phyloP scores from a whole-genome alignment of 2,888 invertebrate species.

The Halictus quadricinctus region DNA sequence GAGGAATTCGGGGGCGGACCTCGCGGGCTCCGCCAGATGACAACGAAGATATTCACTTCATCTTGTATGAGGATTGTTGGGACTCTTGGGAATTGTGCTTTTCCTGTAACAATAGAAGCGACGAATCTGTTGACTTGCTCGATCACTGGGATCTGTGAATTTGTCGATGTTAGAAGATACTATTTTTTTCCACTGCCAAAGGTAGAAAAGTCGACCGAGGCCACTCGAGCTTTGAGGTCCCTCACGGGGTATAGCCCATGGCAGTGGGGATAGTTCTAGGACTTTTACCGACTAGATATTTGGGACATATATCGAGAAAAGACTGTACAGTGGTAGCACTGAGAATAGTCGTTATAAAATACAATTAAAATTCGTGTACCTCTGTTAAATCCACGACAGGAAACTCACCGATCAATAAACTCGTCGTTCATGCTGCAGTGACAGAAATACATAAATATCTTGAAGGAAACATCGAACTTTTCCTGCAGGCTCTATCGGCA shows the following conservation, averaged over 20 bases:
- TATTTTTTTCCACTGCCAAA: too few relatives aligned
- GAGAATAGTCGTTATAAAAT: too few relatives aligned
- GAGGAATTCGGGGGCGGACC: neutral
- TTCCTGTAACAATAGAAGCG: neutral
- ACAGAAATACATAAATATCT: constrained; percentile 56
- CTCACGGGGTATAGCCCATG: too few relatives aligned
- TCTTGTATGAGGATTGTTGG: neutral
- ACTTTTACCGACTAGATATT: too few relatives aligned
- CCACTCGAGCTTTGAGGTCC: too few relatives aligned
- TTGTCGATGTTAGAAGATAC: neutral
- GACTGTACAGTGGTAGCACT: too few relatives aligned
- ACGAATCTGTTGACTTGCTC: neutral
- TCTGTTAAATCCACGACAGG: neutral
- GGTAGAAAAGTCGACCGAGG: too few relatives aligned
- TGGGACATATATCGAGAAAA: too few relatives aligned
- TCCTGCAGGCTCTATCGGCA: constrained; percentile 55
- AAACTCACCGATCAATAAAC: constrained; percentile 38
- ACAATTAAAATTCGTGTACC: too few relatives aligned
- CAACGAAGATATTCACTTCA: neutral
- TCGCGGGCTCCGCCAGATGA: neutral
- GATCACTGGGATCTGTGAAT: neutral
- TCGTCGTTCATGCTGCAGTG: constrained; percentile 39
- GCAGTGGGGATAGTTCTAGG: too few relatives aligned
- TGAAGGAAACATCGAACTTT: constrained; percentile 63
- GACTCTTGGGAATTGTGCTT: neutral